Conservation (phyloP, 2,888 invertebrate species). For the Campopleginae sp. region DNA sequence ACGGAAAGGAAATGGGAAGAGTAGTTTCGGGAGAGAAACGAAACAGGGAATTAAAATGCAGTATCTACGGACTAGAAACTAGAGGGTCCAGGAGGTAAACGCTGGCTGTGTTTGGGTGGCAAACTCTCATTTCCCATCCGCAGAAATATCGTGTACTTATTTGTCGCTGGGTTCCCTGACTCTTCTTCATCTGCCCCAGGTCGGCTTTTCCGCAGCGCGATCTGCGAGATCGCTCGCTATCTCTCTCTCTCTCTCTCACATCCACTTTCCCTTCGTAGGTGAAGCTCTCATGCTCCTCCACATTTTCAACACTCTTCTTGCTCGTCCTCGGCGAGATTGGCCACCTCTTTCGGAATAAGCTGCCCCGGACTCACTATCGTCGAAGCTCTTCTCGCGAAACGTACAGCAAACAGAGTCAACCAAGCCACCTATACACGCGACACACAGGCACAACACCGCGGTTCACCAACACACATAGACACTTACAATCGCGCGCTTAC, state of each 20-base stretch:
- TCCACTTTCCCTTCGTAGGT: constrained; percentile 42
- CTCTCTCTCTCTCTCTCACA: background rate
- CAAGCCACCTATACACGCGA: constrained; percentile 39
- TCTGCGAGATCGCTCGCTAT: constrained; percentile 37
- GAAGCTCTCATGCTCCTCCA: constrained; percentile 32
- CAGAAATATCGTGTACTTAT: constrained; percentile 84
- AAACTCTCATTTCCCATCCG: constrained; percentile 83
- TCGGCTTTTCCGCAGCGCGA: constrained; percentile 70
- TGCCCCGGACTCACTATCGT: constrained; percentile 71
- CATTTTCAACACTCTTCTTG: constrained; percentile 65
- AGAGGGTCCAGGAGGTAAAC: constrained; percentile 74
- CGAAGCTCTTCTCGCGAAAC: constrained; percentile 55
- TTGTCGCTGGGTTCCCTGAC: constrained; percentile 81
- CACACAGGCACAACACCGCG: constrained; percentile 25
- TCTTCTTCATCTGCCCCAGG: constrained; percentile 77
- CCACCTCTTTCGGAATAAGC: constrained; percentile 78
- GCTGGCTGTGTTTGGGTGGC: constrained; percentile 69
- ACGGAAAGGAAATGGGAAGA: constrained; percentile 51
- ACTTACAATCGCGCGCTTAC: constrained; percentile 1
- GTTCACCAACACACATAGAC: background rate
- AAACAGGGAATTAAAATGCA: constrained; percentile 81
- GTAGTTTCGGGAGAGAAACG: constrained; percentile 31
- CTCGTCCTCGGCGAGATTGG: constrained; percentile 69
- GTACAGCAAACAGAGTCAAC: constrained; percentile 54
- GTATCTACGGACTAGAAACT: constrained; percentile 74